These are phyloP conservation scores for Sebastes cheni DNA, from an alignment of 2,797 vertebrate genomes.

Conservation along the genomic window DNA sequence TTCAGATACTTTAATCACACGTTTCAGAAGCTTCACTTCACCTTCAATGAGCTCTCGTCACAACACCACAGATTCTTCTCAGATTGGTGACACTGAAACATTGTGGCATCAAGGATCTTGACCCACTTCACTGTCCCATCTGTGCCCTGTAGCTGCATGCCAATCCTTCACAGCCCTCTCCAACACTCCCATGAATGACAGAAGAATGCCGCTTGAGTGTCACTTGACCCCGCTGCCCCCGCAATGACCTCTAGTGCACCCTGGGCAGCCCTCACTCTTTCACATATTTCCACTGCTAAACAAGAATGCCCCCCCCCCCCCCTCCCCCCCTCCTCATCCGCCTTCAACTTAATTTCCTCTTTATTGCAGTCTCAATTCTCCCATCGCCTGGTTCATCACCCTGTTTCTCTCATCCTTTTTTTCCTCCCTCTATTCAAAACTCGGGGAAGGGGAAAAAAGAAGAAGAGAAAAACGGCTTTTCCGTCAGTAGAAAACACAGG, in stretches of 20 bases:
- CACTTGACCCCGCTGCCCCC: conserved; percentile 80
- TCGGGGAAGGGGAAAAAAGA: conserved; percentile 34
- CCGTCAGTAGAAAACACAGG: conserved; percentile 40
- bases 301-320: conserved; percentile 36
- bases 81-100: conserved; percentile 9
- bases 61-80: background rate
- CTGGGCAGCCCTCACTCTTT: conserved; percentile 58
- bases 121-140: conserved; percentile 48
- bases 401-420: conserved; percentile 33
- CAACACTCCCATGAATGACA: conserved; percentile 46
- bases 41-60: background rate
- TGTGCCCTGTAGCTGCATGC: conserved; percentile 31
- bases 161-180: conserved; percentile 49
- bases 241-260: conserved; percentile 66
- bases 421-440: conserved; percentile 65
- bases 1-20: conserved; percentile 11
- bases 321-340: conserved; percentile 21
- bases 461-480: conserved; percentile 42
- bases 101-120: conserved; percentile 25
- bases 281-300: conserved; percentile 54
- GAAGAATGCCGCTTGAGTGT: conserved; percentile 77
- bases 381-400: conserved; percentile 35
- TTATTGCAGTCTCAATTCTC: conserved; percentile 42
- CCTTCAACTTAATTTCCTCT: conserved; percentile 57
- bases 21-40: background rate